These are phyloP conservation scores for Drosophila borborema DNA, from an alignment of 2,888 invertebrate genomes.

Conservation along the genomic window DNA sequence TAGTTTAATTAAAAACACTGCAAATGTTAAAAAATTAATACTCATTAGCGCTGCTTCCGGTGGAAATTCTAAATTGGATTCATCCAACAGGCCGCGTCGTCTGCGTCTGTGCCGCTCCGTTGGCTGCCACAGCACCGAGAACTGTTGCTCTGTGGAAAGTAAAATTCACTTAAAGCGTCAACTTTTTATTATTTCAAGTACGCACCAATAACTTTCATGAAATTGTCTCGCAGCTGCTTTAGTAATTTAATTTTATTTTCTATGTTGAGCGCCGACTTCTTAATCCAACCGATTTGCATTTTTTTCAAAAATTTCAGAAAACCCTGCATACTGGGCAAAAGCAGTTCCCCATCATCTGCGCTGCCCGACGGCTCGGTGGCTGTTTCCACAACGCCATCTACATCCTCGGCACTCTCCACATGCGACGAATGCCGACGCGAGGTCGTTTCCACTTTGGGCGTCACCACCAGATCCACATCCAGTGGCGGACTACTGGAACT, in stretches of 20 bases:
- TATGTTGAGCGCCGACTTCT: slow-evolving; percentile 77
- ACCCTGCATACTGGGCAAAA: slow-evolving; percentile 79
- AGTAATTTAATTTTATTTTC: slow-evolving; percentile 83
- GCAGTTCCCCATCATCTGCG: slow-evolving; percentile 30
- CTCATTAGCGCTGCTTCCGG: slow-evolving; percentile 93
- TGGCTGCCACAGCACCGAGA: slow-evolving; percentile 86
- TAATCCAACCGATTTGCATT: slow-evolving; percentile 79
- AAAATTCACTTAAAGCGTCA: slow-evolving; percentile 3
- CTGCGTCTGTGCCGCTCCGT: slow-evolving; percentile 67
- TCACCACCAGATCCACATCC: slow-evolving; percentile 40
- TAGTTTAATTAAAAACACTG: slow-evolving; percentile 93
- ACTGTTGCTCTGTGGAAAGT: slow-evolving; percentile 85
- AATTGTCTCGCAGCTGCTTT: slow-evolving; percentile 84
- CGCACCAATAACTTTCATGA: slow-evolving; percentile 89
- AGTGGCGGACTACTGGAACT: slow-evolving; percentile 29
- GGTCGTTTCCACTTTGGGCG: slow-evolving; percentile 68
- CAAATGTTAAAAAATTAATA: slow-evolving; percentile 93
- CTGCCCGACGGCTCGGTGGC: slow-evolving; percentile 35
- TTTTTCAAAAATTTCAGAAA: slow-evolving; percentile 82
- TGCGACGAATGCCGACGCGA: slow-evolving; percentile 57
- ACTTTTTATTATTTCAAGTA: slow-evolving; percentile 38
- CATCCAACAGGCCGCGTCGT: slow-evolving; percentile 82
- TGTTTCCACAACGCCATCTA: slow-evolving; percentile 31
- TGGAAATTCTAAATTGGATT: slow-evolving; percentile 90
- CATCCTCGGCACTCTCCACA: slow-evolving; percentile 23